These are phyloP conservation scores for Rhamnusium bicolor DNA, from an alignment of 2,888 invertebrate genomes.

Conservation along the genomic window DNA sequence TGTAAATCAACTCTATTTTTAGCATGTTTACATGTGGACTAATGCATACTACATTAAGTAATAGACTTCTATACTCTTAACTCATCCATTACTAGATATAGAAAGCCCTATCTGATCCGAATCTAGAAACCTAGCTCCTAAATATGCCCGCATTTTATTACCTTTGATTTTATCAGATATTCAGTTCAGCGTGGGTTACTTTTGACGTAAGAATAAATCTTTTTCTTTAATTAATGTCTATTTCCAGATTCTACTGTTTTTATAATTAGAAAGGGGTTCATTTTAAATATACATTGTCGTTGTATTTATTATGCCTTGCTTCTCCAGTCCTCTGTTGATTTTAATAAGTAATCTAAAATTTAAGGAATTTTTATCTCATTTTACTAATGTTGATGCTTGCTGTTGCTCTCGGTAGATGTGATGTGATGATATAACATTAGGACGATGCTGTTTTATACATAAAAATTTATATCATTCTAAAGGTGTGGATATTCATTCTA, in stretches of 20 bases:
- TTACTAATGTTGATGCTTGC: neutral
- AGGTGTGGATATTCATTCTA: too few relatives aligned
- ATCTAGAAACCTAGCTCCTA: slow-evolving; percentile 57
- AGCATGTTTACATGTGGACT: slow-evolving; percentile 59
- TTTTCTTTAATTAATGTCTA: slow-evolving; percentile 69
- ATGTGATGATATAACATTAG: too few relatives aligned
- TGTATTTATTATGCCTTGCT: slow-evolving; percentile 12
- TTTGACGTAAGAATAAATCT: slow-evolving; percentile 70
- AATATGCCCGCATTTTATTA: slow-evolving; percentile 70
- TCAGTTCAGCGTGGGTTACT: slow-evolving; percentile 69
- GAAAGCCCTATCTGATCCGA: slow-evolving; percentile 57
- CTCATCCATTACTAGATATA: slow-evolving; percentile 62
- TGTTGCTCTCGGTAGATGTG: neutral
- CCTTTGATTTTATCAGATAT: slow-evolving; percentile 68
- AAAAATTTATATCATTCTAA: too few relatives aligned
- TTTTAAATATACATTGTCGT: slow-evolving; percentile 34
- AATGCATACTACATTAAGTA: slow-evolving; percentile 63
- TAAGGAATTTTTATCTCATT: slow-evolving; percentile 3
- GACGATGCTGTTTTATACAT: too few relatives aligned
- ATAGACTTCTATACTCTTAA: slow-evolving; percentile 59
- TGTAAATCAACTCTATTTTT: slow-evolving; percentile 57
- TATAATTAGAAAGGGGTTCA: slow-evolving; percentile 61
- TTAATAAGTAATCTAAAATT: slow-evolving; percentile 7
- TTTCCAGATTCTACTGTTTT: slow-evolving; percentile 63
- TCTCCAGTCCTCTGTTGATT: neutral